Evolutionary conservation across 2,888 invertebrate species (phyloP), one percentile per base, ranked within the genome.

Genomic region (Phania funesta): DNA sequence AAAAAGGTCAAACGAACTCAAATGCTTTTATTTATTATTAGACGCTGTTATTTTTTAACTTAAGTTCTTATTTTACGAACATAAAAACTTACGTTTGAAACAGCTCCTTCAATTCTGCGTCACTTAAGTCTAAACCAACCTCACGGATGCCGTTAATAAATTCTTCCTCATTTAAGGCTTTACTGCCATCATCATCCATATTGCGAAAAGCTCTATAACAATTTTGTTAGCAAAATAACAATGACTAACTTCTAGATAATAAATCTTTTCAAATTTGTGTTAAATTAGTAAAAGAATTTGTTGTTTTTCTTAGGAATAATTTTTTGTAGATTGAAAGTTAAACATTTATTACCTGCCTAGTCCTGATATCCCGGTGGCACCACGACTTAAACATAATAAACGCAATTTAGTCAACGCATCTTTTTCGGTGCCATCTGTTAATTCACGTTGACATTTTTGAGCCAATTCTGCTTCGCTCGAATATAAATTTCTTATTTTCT

Each of bases 111-210:
- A 89, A 88, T 85, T 91, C 91, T 35, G 89, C 94, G 1, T 93
- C 92, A 16, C 91, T 92, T 20, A 96, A 90, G 11, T 94, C 94
- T 84, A 97, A 89, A 0, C 97, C 97, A 32, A 94, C 94, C 84
- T 98, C 97, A 81, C 92, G 92, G 84, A 98, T 92, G 2, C 98
- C 98, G 83, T 94, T 93, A 13, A 92, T 88, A 89, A 99, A 98
- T 91, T 99, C 98, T 41, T 96, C 95, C 84, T 93, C 92, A 87
- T 94, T 96, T 83, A 99, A 90, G 65, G 94, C 93, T 89, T 95
- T 96, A 91, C 95, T 98, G 46, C 96, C 96, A 89, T 99, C 98
- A 84, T 98, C 97, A 89, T 99, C 98, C 95, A 98, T 96, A 71
- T 95, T 93, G 76, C 97, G 94, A 91, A 99, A 98, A 85, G 95